These are phyloP conservation scores for Ariolimax columbianus DNA, from an alignment of 2,888 invertebrate genomes.

Conservation along the genomic window DNA sequence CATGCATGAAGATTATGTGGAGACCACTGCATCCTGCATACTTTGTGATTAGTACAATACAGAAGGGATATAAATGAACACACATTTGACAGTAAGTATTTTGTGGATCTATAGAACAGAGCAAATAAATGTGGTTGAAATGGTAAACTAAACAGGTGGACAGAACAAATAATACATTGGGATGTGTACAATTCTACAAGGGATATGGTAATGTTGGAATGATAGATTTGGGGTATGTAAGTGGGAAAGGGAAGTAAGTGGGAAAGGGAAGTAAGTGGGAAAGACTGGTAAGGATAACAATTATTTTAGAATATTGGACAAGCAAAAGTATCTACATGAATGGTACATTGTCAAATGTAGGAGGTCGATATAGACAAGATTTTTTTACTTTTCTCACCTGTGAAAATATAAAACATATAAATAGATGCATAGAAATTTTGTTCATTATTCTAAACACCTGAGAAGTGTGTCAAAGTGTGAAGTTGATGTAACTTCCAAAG, in stretches of 20 bases:
- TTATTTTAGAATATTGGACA: too few relatives aligned
- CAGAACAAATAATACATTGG: neutral
- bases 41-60: too few relatives aligned
- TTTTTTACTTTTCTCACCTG: neutral
- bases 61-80: too few relatives aligned
- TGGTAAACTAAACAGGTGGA: neutral
- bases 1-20: neutral
- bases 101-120: too few relatives aligned
- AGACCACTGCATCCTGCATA: neutral
- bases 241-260: too few relatives aligned
- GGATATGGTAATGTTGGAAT: neutral
- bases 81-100: too few relatives aligned
- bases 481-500: neutral
- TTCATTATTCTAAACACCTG: neutral
- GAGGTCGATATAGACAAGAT: neutral
- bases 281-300: too few relatives aligned
- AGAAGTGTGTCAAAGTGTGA: neutral
- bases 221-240: too few relatives aligned
- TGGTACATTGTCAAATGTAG: neutral
- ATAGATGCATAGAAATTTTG: neutral
- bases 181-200: neutral
- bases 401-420: constrained; percentile 1
- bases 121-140: too few relatives aligned
- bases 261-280: too few relatives aligned
- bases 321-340: too few relatives aligned